Conservation (phyloP, 2,113 vertebrate genomes). For the Ahaetulla prasina region DNA sequence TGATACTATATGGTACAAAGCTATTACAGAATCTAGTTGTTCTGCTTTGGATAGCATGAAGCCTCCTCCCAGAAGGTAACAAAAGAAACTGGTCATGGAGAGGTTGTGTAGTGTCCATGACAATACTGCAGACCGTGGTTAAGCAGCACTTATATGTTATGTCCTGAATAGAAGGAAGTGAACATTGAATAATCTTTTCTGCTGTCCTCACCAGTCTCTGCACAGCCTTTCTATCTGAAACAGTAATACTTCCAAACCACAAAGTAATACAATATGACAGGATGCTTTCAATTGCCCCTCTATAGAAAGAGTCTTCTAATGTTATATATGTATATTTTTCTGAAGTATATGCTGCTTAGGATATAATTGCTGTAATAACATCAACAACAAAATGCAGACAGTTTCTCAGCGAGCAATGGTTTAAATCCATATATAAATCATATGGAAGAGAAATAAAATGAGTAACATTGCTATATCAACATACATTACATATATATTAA, state of each 20-base stretch:
- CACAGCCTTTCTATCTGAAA: background rate
- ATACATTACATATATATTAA: too few species aligned
- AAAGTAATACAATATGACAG: background rate
- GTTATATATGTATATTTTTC: background rate
- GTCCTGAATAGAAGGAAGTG: background rate
- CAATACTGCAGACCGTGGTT: background rate
- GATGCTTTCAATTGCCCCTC: background rate
- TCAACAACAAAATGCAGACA: background rate
- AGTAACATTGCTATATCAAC: background rate
- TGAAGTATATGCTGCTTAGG: background rate
- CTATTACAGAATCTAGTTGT: background rate
- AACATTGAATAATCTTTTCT: background rate
- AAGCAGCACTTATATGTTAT: background rate
- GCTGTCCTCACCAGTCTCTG: background rate
- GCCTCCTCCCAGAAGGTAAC: too few species aligned
- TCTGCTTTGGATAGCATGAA: background rate
- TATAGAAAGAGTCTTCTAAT: background rate
- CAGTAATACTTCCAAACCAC: background rate
- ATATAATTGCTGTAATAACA: background rate
- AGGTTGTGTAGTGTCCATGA: background rate
- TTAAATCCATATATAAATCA: background rate
- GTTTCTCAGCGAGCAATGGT: background rate
- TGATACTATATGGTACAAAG: background rate
- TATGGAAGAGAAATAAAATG: background rate
- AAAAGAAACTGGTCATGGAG: background rate